These are phyloP conservation scores for Athene cunicularia DNA, from an alignment of 2,113 vertebrate genomes.

Conservation along the genomic window DNA sequence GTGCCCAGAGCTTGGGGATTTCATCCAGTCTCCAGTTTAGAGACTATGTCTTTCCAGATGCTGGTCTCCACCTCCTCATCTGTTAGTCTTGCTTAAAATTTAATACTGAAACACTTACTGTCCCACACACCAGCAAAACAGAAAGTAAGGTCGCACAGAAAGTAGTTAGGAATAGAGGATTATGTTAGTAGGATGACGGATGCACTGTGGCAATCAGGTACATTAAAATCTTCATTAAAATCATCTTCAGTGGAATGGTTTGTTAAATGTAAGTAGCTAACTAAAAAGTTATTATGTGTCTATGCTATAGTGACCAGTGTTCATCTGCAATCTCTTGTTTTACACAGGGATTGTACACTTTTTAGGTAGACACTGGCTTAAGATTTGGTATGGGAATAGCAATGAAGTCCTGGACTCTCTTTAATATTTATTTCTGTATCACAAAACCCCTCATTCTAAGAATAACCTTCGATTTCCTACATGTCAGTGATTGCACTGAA, in stretches of 20 bases:
- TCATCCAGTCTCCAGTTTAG: background rate
- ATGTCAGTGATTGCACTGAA: background rate
- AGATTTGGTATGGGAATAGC: background rate
- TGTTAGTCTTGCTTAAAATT: background rate
- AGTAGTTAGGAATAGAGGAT: background rate
- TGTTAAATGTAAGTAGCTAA: background rate
- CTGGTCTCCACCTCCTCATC: background rate
- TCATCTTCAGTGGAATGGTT: background rate
- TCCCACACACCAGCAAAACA: background rate
- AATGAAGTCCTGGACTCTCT: background rate
- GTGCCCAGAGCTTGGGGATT: background rate
- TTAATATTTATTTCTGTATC: background rate
- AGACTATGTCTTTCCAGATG: background rate
- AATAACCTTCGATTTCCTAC: background rate
- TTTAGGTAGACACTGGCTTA: background rate
- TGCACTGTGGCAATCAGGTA: background rate
- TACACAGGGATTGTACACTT: background rate
- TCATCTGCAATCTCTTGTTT: background rate
- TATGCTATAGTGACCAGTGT: background rate
- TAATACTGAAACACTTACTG: background rate
- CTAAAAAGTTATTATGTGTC: background rate
- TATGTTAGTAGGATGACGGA: background rate
- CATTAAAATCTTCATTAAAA: background rate
- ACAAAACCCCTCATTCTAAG: background rate
- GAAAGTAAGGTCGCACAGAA: background rate